A percentile compares a stretch with the other conserved stretches of the same genome.
Evolutionary conservation across 2,113 vertebrate species (phyloP).

Genomic region (Sphaerodactylus townsendi): DNA sequence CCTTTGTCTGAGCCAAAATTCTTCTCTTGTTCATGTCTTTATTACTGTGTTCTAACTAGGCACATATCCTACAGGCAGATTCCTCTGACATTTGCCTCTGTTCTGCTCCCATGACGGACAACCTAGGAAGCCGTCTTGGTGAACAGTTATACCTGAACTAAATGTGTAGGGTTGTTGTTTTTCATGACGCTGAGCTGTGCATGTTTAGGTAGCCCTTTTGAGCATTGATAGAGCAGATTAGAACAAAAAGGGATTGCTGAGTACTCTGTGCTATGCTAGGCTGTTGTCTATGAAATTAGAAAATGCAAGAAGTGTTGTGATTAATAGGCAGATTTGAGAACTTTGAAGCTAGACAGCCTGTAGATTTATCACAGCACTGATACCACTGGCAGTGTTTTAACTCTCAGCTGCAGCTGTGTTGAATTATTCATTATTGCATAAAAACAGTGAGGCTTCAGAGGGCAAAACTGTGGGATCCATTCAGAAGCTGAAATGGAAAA

Average conservation of each 20-base stretch:
- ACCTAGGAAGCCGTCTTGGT: background rate
- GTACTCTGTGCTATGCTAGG: constrained; percentile 29
- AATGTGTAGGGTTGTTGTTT: background rate
- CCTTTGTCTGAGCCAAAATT: background rate
- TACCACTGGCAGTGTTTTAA: constrained; percentile 58
- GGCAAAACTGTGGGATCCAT: constrained; percentile 53
- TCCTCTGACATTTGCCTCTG: constrained; percentile 17
- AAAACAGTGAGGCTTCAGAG: constrained; percentile 56
- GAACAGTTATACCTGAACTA: background rate
- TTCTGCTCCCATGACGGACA: constrained; percentile 31
- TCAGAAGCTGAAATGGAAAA: constrained; percentile 59
- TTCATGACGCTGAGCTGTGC: background rate
- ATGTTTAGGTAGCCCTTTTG: constrained; percentile 32
- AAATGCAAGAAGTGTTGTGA: constrained; percentile 31
- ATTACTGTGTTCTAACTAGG: constrained; percentile 25
- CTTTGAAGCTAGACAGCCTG: constrained; percentile 52
- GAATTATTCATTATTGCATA: constrained; percentile 70
- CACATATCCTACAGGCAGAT: constrained; percentile 39
- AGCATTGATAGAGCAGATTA: background rate
- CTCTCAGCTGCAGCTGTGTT: constrained; percentile 61
- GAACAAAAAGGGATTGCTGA: constrained; percentile 20
- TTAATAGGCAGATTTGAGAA: constrained; percentile 52
- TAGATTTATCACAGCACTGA: constrained; percentile 58
- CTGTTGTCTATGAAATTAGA: constrained; percentile 42
- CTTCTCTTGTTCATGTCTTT: constrained; percentile 29